phyloP scores from a whole-genome alignment of 37 sponge, comb jelly and placozoan genomes.

The Bolinopsis microptera region DNA sequence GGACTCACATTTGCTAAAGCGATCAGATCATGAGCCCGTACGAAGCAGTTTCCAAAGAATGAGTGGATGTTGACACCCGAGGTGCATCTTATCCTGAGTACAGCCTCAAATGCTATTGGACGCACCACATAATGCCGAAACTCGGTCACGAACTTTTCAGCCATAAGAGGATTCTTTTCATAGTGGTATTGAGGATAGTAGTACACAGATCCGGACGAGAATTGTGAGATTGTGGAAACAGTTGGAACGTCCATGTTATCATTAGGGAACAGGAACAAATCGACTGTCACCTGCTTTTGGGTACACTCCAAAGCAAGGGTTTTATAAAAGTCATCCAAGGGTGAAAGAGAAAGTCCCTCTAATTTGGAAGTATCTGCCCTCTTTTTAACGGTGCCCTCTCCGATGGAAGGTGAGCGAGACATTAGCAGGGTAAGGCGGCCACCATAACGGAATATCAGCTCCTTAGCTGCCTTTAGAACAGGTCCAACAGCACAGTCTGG shows the following conservation, averaged over 20 bases:
- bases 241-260: constrained; percentile 76
- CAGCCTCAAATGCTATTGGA: constrained; percentile 95
- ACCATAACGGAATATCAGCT: constrained; percentile 76
- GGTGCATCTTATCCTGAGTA: constrained; percentile 94
- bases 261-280: constrained; percentile 82
- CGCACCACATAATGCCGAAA: constrained; percentile 86
- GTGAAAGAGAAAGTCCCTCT: constrained; percentile 71
- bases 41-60: constrained; percentile 97
- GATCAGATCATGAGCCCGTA: constrained; percentile 93
- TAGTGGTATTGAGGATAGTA: constrained; percentile 84
- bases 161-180: constrained; percentile 54
- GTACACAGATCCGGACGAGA: constrained; percentile 89
- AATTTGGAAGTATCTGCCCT: constrained; percentile 10
- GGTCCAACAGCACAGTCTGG: constrained; percentile 84
- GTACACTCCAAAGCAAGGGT: constrained; percentile 88
- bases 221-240: constrained; percentile 79
- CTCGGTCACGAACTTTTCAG: constrained; percentile 73
- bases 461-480: constrained; percentile 78
- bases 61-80: constrained; percentile 88
- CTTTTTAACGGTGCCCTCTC: constrained; percentile 28
- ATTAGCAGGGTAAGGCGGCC: constrained; percentile 9
- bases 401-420: constrained; percentile 29
- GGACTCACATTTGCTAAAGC: constrained; percentile 94
- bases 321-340: constrained; percentile 95
- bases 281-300: constrained; percentile 89